A percentile compares a stretch with the other conserved stretches of the same genome.
Evolutionary conservation across 2,888 invertebrate genomes (phyloP).

Genomic region (Meiosimyza platycephala): DNA sequence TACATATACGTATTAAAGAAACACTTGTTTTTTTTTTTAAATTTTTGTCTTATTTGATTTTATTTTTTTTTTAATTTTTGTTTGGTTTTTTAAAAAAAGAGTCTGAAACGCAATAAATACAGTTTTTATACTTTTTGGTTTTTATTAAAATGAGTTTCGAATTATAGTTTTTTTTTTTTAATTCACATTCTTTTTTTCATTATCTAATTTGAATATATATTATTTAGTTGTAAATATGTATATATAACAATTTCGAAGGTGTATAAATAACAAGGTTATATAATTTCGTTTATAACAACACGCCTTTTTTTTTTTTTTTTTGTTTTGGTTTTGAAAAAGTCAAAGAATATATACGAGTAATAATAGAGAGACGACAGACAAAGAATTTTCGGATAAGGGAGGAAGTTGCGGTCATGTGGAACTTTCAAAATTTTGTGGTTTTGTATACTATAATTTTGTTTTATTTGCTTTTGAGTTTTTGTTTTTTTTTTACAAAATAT

Average conservation of each 20-base stretch:
- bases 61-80: not conserved
- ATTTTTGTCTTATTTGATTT: not conserved
- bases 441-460: slow-evolving; percentile 11
- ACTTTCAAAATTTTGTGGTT: slow-evolving; percentile 10
- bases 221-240: slow-evolving; percentile 42
- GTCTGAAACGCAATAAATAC: slow-evolving; percentile 32
- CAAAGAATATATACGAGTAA: slow-evolving; percentile 6
- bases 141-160: slow-evolving; percentile 33
- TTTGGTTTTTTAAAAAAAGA: slow-evolving; percentile 17
- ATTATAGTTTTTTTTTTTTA: slow-evolving; percentile 37
- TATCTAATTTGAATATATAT: slow-evolving; percentile 33
- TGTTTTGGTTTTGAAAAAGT: slow-evolving; percentile 12
- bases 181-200: slow-evolving; percentile 37
- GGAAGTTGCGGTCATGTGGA: slow-evolving; percentile 17
- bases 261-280: slow-evolving; percentile 43
- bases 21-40: slow-evolving; percentile 13
- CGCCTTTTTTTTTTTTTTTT: slow-evolving; percentile 12
- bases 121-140: slow-evolving; percentile 26
- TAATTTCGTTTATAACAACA: slow-evolving; percentile 34
- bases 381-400: slow-evolving; percentile 8
- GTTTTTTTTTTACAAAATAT: slow-evolving; percentile 39
- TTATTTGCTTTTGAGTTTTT: slow-evolving; percentile 37
- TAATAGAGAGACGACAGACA: not conserved
- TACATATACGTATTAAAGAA: too few relatives aligned
- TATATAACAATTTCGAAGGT: slow-evolving; percentile 43